Evolutionary conservation across 2,113 vertebrate genomes (phyloP).

Genomic region (Edolisoma coerulescens): DNA sequence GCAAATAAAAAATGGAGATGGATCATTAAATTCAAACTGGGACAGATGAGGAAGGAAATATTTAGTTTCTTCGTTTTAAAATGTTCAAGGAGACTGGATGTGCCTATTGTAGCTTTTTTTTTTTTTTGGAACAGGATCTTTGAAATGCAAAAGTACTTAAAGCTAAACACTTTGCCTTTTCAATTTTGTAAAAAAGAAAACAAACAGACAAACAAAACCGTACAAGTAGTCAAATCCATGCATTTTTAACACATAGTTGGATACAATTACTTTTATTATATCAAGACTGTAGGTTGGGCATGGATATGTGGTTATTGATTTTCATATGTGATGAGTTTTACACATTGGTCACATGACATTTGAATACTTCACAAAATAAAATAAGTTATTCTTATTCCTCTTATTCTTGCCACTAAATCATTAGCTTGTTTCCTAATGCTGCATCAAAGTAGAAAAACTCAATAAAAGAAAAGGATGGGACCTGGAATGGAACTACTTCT

Average conservation of each 20-base stretch:
- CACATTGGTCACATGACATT: neutral
- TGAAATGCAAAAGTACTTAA: neutral
- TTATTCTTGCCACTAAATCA: conserved; percentile 43
- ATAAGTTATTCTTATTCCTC: conserved; percentile 1
- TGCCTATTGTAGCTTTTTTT: neutral
- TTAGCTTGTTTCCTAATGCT: conserved; percentile 23
- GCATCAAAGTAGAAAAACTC: neutral
- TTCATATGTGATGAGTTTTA: neutral
- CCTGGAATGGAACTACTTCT: neutral
- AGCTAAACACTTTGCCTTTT: neutral
- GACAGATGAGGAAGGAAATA: neutral
- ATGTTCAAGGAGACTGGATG: neutral
- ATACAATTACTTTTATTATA: neutral
- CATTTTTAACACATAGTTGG: neutral
- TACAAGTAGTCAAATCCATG: neutral
- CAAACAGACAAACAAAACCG: neutral
- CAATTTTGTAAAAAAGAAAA: neutral
- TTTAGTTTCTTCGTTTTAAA: neutral
- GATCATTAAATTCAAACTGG: neutral
- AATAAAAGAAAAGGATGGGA: neutral
- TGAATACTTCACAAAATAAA: conserved; percentile 21
- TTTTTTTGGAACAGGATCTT: neutral
- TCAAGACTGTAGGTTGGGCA: neutral
- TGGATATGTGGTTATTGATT: neutral
- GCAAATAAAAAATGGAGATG: neutral